Percentiles rank a stretch among this genome's conserved stretches.
phyloP scores from a whole-genome alignment of 1,140 invertebrate genomes.

The Polyergus mexicanus region DNA sequence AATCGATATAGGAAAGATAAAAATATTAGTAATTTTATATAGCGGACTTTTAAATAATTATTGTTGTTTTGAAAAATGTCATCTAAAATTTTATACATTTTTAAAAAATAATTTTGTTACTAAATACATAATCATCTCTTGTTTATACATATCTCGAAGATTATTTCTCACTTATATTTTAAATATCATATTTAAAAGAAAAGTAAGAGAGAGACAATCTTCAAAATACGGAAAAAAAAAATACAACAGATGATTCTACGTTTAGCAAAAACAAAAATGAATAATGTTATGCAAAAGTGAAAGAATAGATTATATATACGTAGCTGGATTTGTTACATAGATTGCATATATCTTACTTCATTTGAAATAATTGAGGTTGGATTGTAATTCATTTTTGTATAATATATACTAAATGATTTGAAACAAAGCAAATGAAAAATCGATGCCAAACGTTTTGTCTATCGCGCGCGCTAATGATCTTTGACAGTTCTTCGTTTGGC shows the following conservation, averaged over 20 bases:
- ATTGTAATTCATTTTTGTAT: background rate
- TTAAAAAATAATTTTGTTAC: too few relatives aligned
- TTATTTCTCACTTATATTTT: too few relatives aligned
- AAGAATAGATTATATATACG: background rate
- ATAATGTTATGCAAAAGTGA: background rate
- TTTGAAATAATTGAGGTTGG: background rate
- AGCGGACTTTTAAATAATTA: background rate
- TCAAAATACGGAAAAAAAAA: background rate
- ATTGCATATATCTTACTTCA: background rate
- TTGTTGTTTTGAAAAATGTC: too few relatives aligned
- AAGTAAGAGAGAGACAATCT: too few relatives aligned
- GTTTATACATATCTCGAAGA: too few relatives aligned
- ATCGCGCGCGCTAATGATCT: conserved; percentile 45
- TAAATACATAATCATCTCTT: too few relatives aligned
- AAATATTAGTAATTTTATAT: background rate
- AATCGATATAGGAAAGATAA: background rate
- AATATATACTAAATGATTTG: background rate
- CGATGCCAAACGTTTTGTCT: background rate
- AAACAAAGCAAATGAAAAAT: background rate
- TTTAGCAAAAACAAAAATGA: background rate
- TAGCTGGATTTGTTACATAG: background rate
- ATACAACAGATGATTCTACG: background rate
- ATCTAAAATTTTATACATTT: too few relatives aligned
- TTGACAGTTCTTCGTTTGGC: conserved; percentile 61
- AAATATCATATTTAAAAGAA: too few relatives aligned